These are phyloP conservation scores for Muschampia plurimacula DNA, from an alignment of 2,888 invertebrate genomes.

Conservation along the genomic window DNA sequence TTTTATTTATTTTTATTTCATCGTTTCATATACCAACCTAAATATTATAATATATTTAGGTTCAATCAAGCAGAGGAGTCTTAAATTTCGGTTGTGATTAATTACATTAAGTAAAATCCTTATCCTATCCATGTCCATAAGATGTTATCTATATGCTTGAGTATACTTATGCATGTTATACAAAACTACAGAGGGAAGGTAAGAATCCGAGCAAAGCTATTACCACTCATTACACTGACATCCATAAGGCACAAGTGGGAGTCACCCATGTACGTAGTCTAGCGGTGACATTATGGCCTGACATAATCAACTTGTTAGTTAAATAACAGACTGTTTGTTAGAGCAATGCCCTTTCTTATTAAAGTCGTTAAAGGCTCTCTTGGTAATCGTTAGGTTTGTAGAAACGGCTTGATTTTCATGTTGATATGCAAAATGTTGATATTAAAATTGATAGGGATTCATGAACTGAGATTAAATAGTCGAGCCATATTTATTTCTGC, in stretches of 20 bases:
- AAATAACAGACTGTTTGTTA: constrained; percentile 35
- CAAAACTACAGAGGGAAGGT: too few relatives aligned
- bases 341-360: constrained; percentile 37
- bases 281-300: constrained; percentile 37
- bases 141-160: too few relatives aligned
- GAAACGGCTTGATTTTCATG: constrained; percentile 7
- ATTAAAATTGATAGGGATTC: background rate
- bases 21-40: too few relatives aligned
- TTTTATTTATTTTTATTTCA: too few relatives aligned
- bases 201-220: too few relatives aligned
- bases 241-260: constrained; percentile 15
- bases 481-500: background rate
- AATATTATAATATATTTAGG: too few relatives aligned
- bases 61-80: too few relatives aligned
- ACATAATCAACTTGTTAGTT: constrained; percentile 39
- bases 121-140: too few relatives aligned
- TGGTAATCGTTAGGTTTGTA: constrained; percentile 24
- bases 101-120: too few relatives aligned
- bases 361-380: constrained; percentile 30
- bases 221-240: background rate
- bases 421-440: background rate
- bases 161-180: too few relatives aligned
- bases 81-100: too few relatives aligned
- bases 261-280: background rate
- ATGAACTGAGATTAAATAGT: background rate